phyloP scores from a whole-genome alignment of 1,140 invertebrate genomes.

The Oscheius sp. region DNA sequence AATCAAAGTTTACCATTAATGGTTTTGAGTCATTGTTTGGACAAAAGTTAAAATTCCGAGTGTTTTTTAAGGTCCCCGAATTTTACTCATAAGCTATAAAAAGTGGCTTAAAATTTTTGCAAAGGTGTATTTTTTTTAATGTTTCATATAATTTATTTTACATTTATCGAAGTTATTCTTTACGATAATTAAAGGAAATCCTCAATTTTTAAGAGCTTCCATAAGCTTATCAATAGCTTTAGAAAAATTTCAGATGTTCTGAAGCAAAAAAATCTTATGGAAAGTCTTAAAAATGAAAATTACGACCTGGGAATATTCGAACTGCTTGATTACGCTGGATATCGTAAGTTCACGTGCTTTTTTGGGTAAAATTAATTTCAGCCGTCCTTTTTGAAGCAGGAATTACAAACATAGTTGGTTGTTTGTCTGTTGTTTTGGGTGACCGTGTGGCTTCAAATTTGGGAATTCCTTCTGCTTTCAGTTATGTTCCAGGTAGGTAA shows the following conservation, averaged over 20 bases:
- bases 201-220: too few relatives aligned
- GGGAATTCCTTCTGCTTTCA: background rate
- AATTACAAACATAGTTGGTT: background rate
- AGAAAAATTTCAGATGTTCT: slow-evolving; percentile 16
- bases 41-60: background rate
- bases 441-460: too few relatives aligned
- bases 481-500: background rate
- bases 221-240: too few relatives aligned
- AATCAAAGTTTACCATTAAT: too few relatives aligned
- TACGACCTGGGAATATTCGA: slow-evolving; percentile 9
- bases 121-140: too few relatives aligned
- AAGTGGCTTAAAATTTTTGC: too few relatives aligned
- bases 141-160: too few relatives aligned
- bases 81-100: too few relatives aligned
- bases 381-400: background rate
- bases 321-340: slow-evolving; percentile 3
- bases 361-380: background rate
- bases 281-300: slow-evolving; percentile 18
- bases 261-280: background rate
- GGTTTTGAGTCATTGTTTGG: too few relatives aligned
- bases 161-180: too few relatives aligned
- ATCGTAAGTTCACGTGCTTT: background rate
- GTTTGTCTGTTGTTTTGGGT: background rate
- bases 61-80: too few relatives aligned
- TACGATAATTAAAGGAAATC: too few relatives aligned